phyloP scores from a whole-genome alignment of 2,888 invertebrate species.

The Allophyes oxyacanthae region DNA sequence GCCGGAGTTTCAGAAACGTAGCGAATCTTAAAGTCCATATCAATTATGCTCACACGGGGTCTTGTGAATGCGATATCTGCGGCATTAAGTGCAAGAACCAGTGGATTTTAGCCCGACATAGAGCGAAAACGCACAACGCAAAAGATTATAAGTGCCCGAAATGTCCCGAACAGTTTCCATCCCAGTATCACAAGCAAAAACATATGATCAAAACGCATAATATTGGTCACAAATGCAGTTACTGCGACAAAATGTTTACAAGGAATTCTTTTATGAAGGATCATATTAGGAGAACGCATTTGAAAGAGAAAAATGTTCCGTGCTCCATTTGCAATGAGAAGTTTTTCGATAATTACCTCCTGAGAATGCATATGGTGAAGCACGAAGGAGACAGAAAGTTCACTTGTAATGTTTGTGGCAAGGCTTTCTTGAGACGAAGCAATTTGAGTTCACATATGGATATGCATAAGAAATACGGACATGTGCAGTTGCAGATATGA shows the following conservation, averaged over 20 bases:
- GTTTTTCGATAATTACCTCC: constrained; percentile 80
- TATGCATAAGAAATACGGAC: constrained; percentile 83
- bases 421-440: constrained; percentile 88
- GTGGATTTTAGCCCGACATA: constrained; percentile 78
- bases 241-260: constrained; percentile 82
- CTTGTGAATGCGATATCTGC: constrained; percentile 76
- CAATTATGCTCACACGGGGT: constrained; percentile 75
- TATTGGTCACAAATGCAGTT: constrained; percentile 79
- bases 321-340: constrained; percentile 81
- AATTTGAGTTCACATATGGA: constrained; percentile 89
- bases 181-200: constrained; percentile 85
- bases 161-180: constrained; percentile 83
- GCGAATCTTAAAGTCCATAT: constrained; percentile 79
- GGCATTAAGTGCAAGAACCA: constrained; percentile 78
- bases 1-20: constrained; percentile 75
- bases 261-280: constrained; percentile 84
- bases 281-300: constrained; percentile 81
- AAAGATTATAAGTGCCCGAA: constrained; percentile 81
- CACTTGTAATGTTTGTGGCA: constrained; percentile 89
- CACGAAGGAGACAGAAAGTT: constrained; percentile 88
- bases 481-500: constrained; percentile 57
- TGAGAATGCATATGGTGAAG: constrained; percentile 85
- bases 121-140: constrained; percentile 77
- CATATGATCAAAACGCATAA: constrained; percentile 86
- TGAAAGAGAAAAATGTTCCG: constrained; percentile 82